Evolutionary conservation across 1,140 invertebrate species (phyloP), one percentile per base, ranked within the genome.

Genomic region (Zaprionus kolodkinae): DNA sequence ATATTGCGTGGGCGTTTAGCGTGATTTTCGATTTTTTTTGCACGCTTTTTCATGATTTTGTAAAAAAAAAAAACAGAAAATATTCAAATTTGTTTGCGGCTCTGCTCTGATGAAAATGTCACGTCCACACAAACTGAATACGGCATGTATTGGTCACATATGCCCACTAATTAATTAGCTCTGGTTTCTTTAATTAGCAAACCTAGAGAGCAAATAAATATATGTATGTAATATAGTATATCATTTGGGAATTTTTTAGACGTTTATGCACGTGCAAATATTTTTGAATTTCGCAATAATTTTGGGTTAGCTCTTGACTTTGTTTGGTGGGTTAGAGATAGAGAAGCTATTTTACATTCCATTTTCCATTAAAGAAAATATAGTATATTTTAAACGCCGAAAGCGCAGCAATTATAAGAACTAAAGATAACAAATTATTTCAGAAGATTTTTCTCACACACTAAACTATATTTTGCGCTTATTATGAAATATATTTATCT

Each of bases 111-210:
- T 65, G 36, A 33, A 21, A 56, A 66, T 66, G 64, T 66, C 64
- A 66, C 64, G 64, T 66, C 38, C 54, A 57, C 64, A 57, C 40
- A 43, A 13, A 15, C 15, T 38, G 43, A 6, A 56, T 15, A 15
- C n/a, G 54, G n/a, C 38, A 17, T n/a, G 17, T 17, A 52, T 54
- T 21, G 55, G 48, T 69, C 48, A 61, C 52, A 71, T 52, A 61
- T 55, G 45, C 12, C 5, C 52, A 71, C 68, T 71, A 71, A 71
- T 71, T 63, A 71, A 71, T 63, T 71, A 55, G 52, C 30, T 62
- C 17, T 71, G 60, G 60, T 56, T 63, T 56, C 60, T 71, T 70
- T 62, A 70, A 70, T 70, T 71, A 63, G 59, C 68, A 63, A 40
- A 60, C 30, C 21, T 17, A 33, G 48, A 57, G 40, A 35, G 40